Evolutionary conservation across 2,113 vertebrate genomes (phyloP), one percentile per base, ranked within the genome.

Genomic region (Raja brachyura): DNA sequence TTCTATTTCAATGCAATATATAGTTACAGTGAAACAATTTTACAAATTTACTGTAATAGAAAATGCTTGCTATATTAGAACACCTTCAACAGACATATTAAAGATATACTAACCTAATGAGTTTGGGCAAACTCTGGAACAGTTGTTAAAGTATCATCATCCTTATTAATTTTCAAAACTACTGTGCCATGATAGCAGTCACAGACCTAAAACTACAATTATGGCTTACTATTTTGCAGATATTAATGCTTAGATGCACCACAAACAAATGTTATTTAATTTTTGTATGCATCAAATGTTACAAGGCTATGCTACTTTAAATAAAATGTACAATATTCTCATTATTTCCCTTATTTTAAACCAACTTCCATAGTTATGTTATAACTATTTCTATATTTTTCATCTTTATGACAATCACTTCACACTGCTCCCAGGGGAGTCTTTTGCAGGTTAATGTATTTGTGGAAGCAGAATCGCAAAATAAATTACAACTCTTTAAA

Each of bases 131-230:
- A 98, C 97, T 98, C 97, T 98, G 98, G 98, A 99, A 99, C 98
- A 98, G 98, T 98, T 98, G 98, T 98, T 98, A 97, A 98, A 98
- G 98, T 98, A 98, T 98, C 98, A 98, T 98, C 98, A 97, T 98
- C 98, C 98, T 99, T 98, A 99, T 99, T 99, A 99, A 98, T 98
- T 98, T 99, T 97, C 98, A 97, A 97, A 99, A 98, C 98, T 98
- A 98, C 97, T 97, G 98, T 97, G 97, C 97, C 97, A 97, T 98
- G 98, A 98, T 98, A 98, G 97, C 98, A 98, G 98, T 98, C 98
- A 99, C 98, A 98, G 98, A 97, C 97, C 97, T 98, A 97, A 98
- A 97, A 98, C 97, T 99, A 98, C 98, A 99, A 98, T 99, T 98
- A 92, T 97, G 98, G 97, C 97, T 97, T 97, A 97, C 97, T 96